Conservation (phyloP, 2,113 vertebrate genomes). For the Uria lomvia region DNA sequence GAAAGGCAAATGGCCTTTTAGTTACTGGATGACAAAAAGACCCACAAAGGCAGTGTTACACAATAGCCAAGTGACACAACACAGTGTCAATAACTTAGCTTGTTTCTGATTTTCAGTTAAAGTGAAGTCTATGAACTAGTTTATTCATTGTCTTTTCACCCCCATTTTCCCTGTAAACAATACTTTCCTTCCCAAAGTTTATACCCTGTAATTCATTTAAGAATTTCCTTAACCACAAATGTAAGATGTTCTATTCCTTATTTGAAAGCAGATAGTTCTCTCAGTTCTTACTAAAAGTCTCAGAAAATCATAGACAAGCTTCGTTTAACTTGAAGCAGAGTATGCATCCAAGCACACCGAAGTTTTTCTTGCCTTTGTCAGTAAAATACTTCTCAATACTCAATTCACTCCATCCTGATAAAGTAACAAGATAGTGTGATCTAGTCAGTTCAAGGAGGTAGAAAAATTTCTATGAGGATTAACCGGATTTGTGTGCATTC, state of each 20-base stretch:
- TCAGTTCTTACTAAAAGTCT: neutral
- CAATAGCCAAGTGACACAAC: neutral
- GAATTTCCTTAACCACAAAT: neutral
- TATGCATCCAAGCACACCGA: neutral
- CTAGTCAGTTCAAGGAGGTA: neutral
- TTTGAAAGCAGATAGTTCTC: neutral
- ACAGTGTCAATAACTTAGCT: neutral
- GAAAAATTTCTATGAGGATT: neutral
- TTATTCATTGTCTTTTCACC: neutral
- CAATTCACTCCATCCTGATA: neutral
- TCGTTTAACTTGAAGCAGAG: neutral
- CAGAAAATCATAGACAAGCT: neutral
- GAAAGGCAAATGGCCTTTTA: neutral
- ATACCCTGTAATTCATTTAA: neutral
- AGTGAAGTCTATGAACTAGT: neutral
- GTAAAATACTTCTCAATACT: neutral
- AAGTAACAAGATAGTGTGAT: neutral
- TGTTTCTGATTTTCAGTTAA: neutral
- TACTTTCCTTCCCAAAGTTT: neutral
- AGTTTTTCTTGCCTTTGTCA: neutral
- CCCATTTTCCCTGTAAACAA: neutral
- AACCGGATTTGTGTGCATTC: neutral
- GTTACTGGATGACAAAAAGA: neutral
- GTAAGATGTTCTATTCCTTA: neutral
- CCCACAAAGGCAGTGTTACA: neutral